Evolutionary conservation across 2,113 vertebrate species (phyloP), one percentile per base, ranked within the genome.

Genomic region (Aptenodytes patagonicus): DNA sequence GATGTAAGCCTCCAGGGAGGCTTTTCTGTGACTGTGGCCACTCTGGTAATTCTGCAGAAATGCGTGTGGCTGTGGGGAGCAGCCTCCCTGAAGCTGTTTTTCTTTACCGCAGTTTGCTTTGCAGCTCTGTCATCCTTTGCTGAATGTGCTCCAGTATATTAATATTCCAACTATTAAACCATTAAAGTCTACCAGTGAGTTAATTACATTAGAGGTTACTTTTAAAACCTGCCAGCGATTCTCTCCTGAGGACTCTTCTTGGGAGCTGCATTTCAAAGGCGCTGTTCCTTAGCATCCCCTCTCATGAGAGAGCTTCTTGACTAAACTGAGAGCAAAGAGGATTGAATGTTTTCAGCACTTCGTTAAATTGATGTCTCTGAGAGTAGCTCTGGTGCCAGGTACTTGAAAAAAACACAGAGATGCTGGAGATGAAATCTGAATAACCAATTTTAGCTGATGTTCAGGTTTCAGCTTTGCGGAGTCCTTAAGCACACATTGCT

Each of bases 391-490:
- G 61, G 9, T 54, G 52, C 44, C 81, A 71, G 25, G 46, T 5
- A 20, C 68, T 54, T n/a, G 75, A 29, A n/a, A 44, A 25, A 26
- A 26, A 28, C 42, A 1, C 36, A 25, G 54, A 11, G 57, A 5
- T 8, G 19, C 44, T 54, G 72, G 49, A 57, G 70, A 28, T 24
- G 22, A 34, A 87, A 58, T 57, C 8, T 31, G 65, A 85, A 60
- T 34, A 68, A 60, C 31, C 3, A 2, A 8, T 62, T 89, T 34
- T 12, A 66, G 83, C 42, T 44, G 28, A 29, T 36, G 22, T 7
- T 17, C 55, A 12, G 20, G 36, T 42, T 80, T 47, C 1, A 10
- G 7, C 8, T 3, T 28, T 1, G 5, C 1, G 1, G 40, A 24
- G 17, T 29, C 31, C 58, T 64, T 29, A 26, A 38, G 62, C 38